phyloP scores from a whole-genome alignment of 2,113 vertebrate species.

The Takifugu bimaculatus region DNA sequence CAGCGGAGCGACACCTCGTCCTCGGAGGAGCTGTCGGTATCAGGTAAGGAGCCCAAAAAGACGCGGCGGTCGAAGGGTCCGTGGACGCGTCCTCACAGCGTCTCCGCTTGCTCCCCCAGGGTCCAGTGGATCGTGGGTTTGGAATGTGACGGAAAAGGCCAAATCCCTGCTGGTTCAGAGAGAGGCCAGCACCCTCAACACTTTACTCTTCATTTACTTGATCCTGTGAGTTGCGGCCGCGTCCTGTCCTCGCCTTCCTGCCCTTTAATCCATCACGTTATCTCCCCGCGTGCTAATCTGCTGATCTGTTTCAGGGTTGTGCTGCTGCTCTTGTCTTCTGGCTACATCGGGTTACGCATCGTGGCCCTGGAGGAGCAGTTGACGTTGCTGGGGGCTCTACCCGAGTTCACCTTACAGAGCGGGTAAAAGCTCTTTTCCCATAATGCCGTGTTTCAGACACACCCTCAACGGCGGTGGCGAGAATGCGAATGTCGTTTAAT shows the following conservation, averaged over 20 bases:
- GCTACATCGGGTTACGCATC: slow-evolving; percentile 83
- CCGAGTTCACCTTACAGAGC: slow-evolving; percentile 70
- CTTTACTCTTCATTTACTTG: slow-evolving; percentile 79
- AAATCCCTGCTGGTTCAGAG: slow-evolving; percentile 59
- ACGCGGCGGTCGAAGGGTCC: no score
- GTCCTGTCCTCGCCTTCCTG: not conserved
- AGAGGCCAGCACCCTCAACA: slow-evolving; percentile 68
- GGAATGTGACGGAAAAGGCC: slow-evolving; percentile 48
- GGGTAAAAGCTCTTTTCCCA: slow-evolving; percentile 45
- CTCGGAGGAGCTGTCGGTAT: slow-evolving; percentile 60
- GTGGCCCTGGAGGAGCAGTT: slow-evolving; percentile 83
- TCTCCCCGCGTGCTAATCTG: not conserved
- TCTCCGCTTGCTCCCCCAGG: not conserved
- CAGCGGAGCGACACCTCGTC: slow-evolving; percentile 57
- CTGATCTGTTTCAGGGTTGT: slow-evolving; percentile 69
- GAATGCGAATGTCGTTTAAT: not conserved
- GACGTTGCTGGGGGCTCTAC: slow-evolving; percentile 65
- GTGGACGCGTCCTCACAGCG: not conserved
- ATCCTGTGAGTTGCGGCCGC: slow-evolving; percentile 76
- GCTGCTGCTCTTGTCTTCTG: slow-evolving; percentile 81
- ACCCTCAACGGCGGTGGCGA: not conserved
- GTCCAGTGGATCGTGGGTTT: slow-evolving; percentile 66
- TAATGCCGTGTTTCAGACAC: not conserved
- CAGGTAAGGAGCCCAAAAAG: slow-evolving; percentile 40
- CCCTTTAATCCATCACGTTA: not conserved